Evolutionary conservation across 2,797 vertebrate genomes (phyloP), one percentile per base, ranked within the genome.

Genomic region (Hemitrygon akajei): DNA sequence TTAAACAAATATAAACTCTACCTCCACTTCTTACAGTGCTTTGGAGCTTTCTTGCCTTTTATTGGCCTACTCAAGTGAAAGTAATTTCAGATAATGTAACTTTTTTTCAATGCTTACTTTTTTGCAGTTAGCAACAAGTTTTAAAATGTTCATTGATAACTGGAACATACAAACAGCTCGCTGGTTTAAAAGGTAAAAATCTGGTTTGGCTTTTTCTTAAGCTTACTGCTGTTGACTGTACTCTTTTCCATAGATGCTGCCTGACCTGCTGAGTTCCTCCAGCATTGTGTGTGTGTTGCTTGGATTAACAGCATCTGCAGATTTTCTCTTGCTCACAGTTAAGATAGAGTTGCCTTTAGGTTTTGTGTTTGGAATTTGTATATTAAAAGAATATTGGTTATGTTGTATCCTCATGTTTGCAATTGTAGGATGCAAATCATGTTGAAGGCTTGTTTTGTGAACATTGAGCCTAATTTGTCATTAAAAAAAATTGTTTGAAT

Each of bases 141-240:
- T 99, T 96, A 99, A 99, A 97, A 97, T 98, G 97, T 99, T 99
- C 96, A 96, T 99, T 80, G 99, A 99, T 96, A 99, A 99, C 94
- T 99, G 99, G 99, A 99, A 99, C 95, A 99, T 99, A 95, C 98
- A 99, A 95, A 99, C 99, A 95, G 97, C 98, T 86, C 98, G 98
- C 94, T 99, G 99, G 99, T 98, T 99, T 89, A 99, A 99, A 97
- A 98, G 98, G 99, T 98, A 96, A 94, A 40, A 73, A 94, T 95
- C 93, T 94, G 76, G 75, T 94, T 94, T 84, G 0, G 30, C 60
- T 94, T 93, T 91, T 94, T 73, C 22, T 73, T 73, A 73, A 73
- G 5, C 6, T 6, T 73, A 22, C 7, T 73, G 71, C 71, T 3
- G 71, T 22, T 20, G 22, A 47, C 47, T 47, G 47, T 47, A 47